phyloP scores from a whole-genome alignment of 2,797 vertebrate genomes.

The Eulemur mongoz region DNA sequence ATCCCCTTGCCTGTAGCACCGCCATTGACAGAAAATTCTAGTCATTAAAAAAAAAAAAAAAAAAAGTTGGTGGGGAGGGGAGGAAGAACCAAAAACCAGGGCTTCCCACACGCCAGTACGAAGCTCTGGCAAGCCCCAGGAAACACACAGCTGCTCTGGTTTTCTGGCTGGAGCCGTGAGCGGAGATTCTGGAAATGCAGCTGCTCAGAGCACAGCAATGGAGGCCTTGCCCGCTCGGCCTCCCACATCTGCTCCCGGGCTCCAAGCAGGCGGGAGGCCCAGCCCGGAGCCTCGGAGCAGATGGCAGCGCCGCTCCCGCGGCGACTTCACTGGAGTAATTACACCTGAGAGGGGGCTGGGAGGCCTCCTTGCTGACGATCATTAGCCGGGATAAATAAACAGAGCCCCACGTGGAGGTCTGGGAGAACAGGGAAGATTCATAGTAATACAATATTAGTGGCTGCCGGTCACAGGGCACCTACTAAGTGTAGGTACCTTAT shows the following conservation, averaged over 20 bases:
- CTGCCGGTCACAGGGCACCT: not conserved
- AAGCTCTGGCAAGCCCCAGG: not conserved
- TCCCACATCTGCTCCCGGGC: constrained; percentile 58
- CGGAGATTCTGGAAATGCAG: constrained; percentile 26
- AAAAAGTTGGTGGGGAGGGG: not conserved
- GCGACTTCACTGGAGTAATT: constrained; percentile 51
- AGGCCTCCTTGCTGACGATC: not conserved
- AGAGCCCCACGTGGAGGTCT: not conserved
- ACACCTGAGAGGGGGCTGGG: not conserved
- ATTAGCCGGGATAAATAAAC: constrained; percentile 66
- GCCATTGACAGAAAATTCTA: not conserved
- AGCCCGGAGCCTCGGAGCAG: constrained; percentile 33
- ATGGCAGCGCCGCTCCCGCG: constrained; percentile 19
- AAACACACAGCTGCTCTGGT: not conserved
- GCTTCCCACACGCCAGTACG: not conserved
- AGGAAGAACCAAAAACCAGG: not conserved
- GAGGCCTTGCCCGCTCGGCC: not conserved
- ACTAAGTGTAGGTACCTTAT: not conserved
- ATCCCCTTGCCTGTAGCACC: not conserved
- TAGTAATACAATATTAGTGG: not conserved
- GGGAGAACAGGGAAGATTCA: constrained; percentile 15
- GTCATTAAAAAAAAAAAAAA: not conserved
- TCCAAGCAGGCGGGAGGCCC: not conserved
- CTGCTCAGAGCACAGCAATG: not conserved
- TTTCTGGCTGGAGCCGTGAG: not conserved